Percentiles rank a stretch among this genome's conserved stretches.
phyloP scores from a whole-genome alignment of 2,797 vertebrate genomes.

The Coregonus sp. region DNA sequence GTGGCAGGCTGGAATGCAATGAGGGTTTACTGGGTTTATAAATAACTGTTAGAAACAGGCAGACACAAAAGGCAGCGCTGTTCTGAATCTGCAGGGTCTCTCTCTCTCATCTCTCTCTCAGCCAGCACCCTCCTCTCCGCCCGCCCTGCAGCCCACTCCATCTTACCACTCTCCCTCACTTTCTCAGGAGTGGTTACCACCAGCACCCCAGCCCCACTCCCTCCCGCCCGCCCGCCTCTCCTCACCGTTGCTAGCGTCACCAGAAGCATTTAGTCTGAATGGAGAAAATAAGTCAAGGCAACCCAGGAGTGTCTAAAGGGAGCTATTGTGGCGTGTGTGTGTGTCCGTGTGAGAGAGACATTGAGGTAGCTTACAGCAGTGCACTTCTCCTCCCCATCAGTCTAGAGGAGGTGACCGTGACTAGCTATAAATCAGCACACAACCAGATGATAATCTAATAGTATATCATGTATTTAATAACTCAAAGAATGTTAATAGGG shows the following conservation, averaged over 20 bases:
- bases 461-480: not conserved
- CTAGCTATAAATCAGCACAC: not conserved
- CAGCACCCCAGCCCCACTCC: not conserved
- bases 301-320: slow-evolving; percentile 23
- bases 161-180: slow-evolving; percentile 18
- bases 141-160: slow-evolving; percentile 26
- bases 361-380: slow-evolving; percentile 1
- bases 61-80: slow-evolving; percentile 75
- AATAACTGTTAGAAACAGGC: slow-evolving; percentile 68
- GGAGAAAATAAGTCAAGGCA: slow-evolving; percentile 34
- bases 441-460: not conserved
- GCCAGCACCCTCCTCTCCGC: slow-evolving; percentile 27
- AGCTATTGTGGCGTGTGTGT: not conserved
- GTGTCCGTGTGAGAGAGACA: not conserved
- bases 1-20: slow-evolving; percentile 67
- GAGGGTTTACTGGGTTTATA: slow-evolving; percentile 72
- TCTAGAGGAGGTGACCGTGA: not conserved
- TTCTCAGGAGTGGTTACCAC: slow-evolving; percentile 33
- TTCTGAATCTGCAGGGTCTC: slow-evolving; percentile 48
- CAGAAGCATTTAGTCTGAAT: slow-evolving; percentile 20
- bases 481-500: not conserved
- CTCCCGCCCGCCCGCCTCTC: not conserved
- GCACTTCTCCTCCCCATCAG: not conserved
- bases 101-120: not conserved
- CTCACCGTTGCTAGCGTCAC: slow-evolving; percentile 35